phyloP scores from a whole-genome alignment of 2,113 vertebrate genomes.

The Pangasianodon gigas region DNA sequence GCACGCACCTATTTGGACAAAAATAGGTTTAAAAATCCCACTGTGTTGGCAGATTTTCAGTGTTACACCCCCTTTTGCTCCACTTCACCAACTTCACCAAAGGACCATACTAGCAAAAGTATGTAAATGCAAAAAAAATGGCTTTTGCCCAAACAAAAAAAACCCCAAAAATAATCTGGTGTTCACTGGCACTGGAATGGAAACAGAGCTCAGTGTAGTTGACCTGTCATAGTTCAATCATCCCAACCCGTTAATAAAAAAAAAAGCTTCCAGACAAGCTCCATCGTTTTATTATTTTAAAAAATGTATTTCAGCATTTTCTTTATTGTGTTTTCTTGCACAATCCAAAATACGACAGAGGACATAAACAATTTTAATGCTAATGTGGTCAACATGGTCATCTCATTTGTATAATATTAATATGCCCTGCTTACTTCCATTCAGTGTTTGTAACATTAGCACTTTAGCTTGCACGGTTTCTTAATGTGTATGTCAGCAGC shows the following conservation, averaged over 20 bases:
- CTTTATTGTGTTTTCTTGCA: constrained; percentile 45
- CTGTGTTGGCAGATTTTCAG: background rate
- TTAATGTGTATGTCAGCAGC: background rate
- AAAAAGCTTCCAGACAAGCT: background rate
- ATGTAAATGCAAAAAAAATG: background rate
- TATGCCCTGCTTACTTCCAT: background rate
- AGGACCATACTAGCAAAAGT: background rate
- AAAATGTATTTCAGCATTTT: constrained; percentile 18
- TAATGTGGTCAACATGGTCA: constrained; percentile 26
- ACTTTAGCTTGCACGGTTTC: background rate
- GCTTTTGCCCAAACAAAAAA: background rate
- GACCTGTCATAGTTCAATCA: background rate
- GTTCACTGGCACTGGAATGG: background rate
- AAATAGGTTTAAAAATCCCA: background rate
- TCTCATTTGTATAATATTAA: constrained; percentile 25
- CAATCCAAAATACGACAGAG: constrained; percentile 33
- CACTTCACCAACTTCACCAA: background rate
- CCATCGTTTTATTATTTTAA: background rate
- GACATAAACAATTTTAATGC: constrained; percentile 33
- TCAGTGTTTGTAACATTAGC: constrained; percentile 14
- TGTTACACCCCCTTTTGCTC: background rate
- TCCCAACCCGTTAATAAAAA: background rate
- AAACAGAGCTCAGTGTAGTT: background rate
- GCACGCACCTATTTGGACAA: constrained; percentile 1
- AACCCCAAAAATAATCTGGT: background rate